A percentile compares a stretch with the other conserved stretches of the same genome.
These are phyloP conservation scores for Distichodus sexfasciatus DNA, from an alignment of 2,797 vertebrate genomes.

Conservation along the genomic window DNA sequence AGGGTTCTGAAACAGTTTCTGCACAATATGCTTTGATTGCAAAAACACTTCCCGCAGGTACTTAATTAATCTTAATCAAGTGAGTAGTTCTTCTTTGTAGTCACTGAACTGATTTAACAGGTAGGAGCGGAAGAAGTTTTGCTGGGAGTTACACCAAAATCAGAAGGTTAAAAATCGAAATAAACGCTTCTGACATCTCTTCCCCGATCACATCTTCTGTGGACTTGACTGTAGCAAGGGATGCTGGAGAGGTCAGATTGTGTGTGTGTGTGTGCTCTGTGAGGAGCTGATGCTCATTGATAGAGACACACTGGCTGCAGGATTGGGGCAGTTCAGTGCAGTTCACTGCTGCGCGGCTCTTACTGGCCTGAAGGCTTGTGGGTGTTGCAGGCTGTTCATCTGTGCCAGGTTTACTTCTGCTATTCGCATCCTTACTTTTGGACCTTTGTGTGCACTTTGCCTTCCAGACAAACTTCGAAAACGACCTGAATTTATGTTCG, in stretches of 20 bases:
- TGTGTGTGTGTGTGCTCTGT: constrained; percentile 22
- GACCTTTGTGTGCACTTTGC: not conserved
- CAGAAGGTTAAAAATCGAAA: not conserved
- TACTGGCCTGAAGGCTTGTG: constrained; percentile 31
- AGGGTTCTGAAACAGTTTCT: not conserved
- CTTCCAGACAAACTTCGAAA: not conserved
- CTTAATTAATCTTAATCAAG: not conserved
- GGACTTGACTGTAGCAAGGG: constrained; percentile 14
- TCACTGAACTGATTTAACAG: not conserved
- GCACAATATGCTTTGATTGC: not conserved
- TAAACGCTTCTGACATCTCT: constrained; percentile 7
- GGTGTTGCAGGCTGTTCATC: constrained; percentile 16
- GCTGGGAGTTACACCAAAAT: not conserved
- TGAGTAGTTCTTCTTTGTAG: not conserved
- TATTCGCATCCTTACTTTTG: not conserved
- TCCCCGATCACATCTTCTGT: constrained; percentile 1
- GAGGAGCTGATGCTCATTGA: constrained; percentile 15
- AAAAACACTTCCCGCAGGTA: not conserved
- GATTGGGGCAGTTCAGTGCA: constrained; percentile 10
- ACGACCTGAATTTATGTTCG: not conserved
- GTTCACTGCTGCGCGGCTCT: no score
- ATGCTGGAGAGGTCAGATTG: not conserved
- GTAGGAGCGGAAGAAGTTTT: not conserved
- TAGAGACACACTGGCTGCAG: constrained; percentile 39
- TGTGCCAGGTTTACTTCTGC: constrained; percentile 4